phyloP scores from a whole-genome alignment of 2,797 vertebrate species.

The Serranus cabrilla region DNA sequence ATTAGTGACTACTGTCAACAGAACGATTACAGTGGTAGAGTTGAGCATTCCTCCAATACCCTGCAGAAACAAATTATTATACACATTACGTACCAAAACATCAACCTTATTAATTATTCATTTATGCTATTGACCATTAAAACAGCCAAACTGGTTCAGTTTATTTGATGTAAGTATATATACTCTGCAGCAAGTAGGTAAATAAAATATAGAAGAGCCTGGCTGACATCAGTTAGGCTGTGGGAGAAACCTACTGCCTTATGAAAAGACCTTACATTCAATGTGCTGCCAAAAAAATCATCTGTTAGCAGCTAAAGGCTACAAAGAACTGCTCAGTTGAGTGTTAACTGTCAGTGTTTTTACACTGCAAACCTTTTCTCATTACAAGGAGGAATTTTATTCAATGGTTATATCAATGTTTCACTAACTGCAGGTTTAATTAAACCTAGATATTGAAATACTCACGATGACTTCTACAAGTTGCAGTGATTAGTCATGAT shows the following conservation, averaged over 20 bases:
- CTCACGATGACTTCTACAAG: background rate
- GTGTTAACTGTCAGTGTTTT: background rate
- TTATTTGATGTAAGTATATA: background rate
- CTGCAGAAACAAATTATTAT: background rate
- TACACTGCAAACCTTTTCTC: background rate
- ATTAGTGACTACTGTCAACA: background rate
- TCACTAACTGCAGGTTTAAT: background rate
- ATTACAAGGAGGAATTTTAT: background rate
- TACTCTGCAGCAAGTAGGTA: background rate
- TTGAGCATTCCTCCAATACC: background rate
- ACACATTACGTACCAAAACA: background rate
- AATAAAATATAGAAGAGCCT: background rate
- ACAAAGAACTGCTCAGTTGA: background rate
- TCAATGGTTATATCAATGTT: background rate
- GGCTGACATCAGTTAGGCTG: background rate
- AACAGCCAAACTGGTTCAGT: background rate
- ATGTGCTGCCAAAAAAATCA: background rate
- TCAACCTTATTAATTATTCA: background rate
- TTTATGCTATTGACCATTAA: background rate
- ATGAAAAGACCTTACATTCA: slow-evolving; percentile 3
- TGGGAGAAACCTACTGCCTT: background rate
- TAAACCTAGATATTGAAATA: background rate
- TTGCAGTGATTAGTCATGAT: background rate
- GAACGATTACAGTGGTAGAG: background rate
- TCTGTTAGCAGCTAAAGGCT: background rate